Evolutionary conservation across 37 sponge, comb jelly and placozoan genomes (phyloP), one percentile per base, ranked within the genome.

Genomic region (Cladorhizidae sp.): DNA sequence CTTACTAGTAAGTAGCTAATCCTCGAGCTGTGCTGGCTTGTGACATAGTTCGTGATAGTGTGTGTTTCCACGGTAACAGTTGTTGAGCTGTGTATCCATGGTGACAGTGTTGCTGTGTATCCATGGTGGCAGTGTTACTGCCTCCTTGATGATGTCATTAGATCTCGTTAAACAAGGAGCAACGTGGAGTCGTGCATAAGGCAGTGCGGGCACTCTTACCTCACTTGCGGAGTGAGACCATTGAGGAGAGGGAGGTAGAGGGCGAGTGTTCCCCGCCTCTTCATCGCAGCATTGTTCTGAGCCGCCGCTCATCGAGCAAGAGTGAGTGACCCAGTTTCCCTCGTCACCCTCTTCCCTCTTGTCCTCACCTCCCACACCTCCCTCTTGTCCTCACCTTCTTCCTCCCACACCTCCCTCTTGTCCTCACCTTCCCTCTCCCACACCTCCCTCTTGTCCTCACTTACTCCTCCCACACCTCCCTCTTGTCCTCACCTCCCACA

Each of bases 151-250:
- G 49, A 45, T 45, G 49, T 45, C 49, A 45, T 71, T 28, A 87
- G 87, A 76, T 39, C 1, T 21, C 28, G 41, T 67, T 63, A 25
- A 59, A 76, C 38, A 94, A 94, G 43, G 88, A 85, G 38, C 41
- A 68, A 25, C 40, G 95, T 21, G 84, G 82, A 21, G 39, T n/a
- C 23, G 25, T 91, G 32, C 95, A 94, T 70, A 72, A 40, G 49
- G 64, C 79, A 39, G 84, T 94, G 36, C 74, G 81, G 18, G 73
- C 72, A 7, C 73, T 70, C 29, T 88, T 70, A 63, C 95, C 92
- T 26, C 39, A 50, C 22, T 73, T 94, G 54, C 75, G 71, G 49
- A 94, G 93, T 42, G 75, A 37, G 37, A 94, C 95, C 1, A 35
- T 25, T 1, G 75, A 63, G 1, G 58, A 33, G 37, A 59, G 42